These are phyloP conservation scores for Physeter macrocephalus DNA, from an alignment of 2,113 vertebrate genomes.

Conservation along the genomic window DNA sequence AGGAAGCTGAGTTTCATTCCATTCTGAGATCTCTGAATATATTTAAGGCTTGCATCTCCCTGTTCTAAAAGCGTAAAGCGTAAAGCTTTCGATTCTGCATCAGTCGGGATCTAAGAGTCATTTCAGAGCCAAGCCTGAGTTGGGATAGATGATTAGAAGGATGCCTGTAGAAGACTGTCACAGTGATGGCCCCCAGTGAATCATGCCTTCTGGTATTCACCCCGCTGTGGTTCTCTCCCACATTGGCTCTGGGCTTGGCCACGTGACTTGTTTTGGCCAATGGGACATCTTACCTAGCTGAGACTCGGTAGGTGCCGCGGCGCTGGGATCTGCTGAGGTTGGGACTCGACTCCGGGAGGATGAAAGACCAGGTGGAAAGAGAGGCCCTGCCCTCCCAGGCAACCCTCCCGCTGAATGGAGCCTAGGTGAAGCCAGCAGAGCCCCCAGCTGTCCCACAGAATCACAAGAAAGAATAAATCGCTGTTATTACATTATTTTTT, in stretches of 20 bases:
- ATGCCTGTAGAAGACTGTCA: not conserved
- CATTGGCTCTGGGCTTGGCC: not conserved
- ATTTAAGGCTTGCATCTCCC: not conserved
- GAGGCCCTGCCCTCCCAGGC: not conserved
- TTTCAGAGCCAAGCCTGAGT: not conserved
- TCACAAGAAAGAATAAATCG: not conserved
- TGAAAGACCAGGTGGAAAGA: not conserved
- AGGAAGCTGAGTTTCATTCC: not conserved
- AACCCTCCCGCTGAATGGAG: not conserved
- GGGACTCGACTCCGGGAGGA: not conserved
- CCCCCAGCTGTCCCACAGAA: not conserved
- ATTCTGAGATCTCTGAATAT: not conserved
- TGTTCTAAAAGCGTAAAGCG: not conserved
- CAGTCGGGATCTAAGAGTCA: not conserved
- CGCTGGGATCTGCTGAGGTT: not conserved
- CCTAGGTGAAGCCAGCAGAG: not conserved
- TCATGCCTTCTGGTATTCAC: not conserved
- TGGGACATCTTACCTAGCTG: not conserved
- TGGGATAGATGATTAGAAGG: not conserved
- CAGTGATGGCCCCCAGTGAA: not conserved
- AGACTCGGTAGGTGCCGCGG: not conserved
- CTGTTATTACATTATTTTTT: not conserved
- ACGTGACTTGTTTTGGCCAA: not conserved
- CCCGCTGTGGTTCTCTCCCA: fast-evolving
- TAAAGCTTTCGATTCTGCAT: not conserved